phyloP scores from a whole-genome alignment of 2,113 vertebrate genomes.

The Calcarius ornatus region DNA sequence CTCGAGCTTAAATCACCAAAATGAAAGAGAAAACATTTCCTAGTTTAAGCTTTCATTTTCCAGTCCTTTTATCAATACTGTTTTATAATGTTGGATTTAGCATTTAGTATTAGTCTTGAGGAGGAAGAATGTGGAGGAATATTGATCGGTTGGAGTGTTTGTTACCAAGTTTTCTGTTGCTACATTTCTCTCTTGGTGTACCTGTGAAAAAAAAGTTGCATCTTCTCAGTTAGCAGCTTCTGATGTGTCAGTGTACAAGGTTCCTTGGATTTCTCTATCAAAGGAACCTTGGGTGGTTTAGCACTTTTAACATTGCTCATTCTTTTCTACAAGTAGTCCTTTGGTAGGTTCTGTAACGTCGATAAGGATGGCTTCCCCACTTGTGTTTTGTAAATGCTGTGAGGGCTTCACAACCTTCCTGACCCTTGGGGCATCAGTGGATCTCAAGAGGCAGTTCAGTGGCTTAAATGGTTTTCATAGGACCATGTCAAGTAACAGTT shows the following conservation, averaged over 20 bases:
- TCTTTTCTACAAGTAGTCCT: not conserved
- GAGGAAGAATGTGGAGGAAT: not conserved
- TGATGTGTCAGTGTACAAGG: not conserved
- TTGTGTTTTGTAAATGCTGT: not conserved
- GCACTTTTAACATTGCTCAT: accelerated
- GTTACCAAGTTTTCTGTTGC: not conserved
- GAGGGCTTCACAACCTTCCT: not conserved
- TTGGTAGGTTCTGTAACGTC: not conserved
- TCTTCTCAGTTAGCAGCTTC: not conserved
- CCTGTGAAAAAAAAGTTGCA: not conserved
- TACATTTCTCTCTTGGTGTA: not conserved
- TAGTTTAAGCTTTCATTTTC: not conserved
- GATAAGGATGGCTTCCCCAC: not conserved
- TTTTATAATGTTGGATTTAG: not conserved
- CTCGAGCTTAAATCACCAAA: not conserved
- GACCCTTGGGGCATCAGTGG: not conserved
- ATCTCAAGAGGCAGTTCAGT: not conserved
- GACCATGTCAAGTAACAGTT: not conserved
- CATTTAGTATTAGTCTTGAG: not conserved
- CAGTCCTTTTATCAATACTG: not conserved
- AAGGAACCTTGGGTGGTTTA: not conserved
- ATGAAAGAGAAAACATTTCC: not conserved
- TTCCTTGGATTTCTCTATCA: not conserved
- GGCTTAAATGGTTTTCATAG: not conserved
- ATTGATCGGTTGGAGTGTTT: not conserved